These are phyloP conservation scores for Drosophila koepferae DNA, from an alignment of 2,888 invertebrate genomes.

Conservation along the genomic window DNA sequence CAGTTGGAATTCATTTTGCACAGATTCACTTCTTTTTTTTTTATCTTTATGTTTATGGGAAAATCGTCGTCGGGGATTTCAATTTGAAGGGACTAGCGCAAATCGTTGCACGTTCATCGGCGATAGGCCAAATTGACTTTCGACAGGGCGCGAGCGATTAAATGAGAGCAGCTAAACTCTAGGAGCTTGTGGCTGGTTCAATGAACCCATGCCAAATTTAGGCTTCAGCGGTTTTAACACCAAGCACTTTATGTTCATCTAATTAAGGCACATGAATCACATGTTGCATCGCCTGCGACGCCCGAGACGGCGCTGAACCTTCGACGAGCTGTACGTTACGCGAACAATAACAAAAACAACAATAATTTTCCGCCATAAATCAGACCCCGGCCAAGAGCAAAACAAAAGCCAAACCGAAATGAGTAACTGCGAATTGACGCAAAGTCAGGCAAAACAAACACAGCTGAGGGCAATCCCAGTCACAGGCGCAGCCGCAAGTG, in stretches of 20 bases:
- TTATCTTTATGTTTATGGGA: constrained; percentile 70
- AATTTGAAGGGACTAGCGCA: constrained; percentile 55
- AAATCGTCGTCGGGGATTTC: constrained; percentile 60
- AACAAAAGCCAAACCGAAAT: constrained; percentile 60
- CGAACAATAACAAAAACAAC: constrained; percentile 50
- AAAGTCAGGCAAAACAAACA: constrained; percentile 46
- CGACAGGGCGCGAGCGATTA: constrained; percentile 14
- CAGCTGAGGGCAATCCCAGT: constrained; percentile 69
- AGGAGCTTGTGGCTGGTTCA: constrained; percentile 36
- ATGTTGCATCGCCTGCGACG: constrained; percentile 58
- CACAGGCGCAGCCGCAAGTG: constrained; percentile 19
- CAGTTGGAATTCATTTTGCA: constrained; percentile 74
- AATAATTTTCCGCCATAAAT: constrained; percentile 71
- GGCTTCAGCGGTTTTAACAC: constrained; percentile 32
- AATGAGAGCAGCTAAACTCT: constrained; percentile 15
- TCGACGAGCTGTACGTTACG: constrained; percentile 24
- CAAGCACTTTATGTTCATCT: constrained; percentile 37
- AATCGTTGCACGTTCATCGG: constrained; percentile 80
- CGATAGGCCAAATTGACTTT: constrained; percentile 65
- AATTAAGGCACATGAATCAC: constrained; percentile 70
- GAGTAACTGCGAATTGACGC: constrained; percentile 52
- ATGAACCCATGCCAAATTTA: constrained; percentile 44
- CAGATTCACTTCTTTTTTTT: constrained; percentile 46
- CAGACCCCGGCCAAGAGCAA: constrained; percentile 65
- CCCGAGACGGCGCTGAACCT: constrained; percentile 14